A percentile compares a stretch with the other conserved stretches of the same genome.
Evolutionary conservation across 2,113 vertebrate species (phyloP).

Genomic region (Salminus brasiliensis): DNA sequence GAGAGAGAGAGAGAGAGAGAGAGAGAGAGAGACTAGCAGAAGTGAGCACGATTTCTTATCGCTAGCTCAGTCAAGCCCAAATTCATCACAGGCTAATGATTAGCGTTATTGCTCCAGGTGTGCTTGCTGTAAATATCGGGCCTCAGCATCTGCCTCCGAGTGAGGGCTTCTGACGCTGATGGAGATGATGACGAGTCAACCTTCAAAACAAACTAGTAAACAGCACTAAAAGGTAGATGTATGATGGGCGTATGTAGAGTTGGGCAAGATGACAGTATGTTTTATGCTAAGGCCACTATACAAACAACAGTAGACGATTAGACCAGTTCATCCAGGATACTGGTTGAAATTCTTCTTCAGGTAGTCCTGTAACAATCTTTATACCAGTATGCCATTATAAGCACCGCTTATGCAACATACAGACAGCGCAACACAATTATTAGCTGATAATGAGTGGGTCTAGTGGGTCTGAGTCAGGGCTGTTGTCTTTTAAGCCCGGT

Average conservation of each 20-base stretch:
- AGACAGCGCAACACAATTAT: too few species aligned
- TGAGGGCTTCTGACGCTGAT: slow-evolving; percentile 52
- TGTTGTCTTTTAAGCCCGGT: too few species aligned
- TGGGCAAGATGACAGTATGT: too few species aligned
- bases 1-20: neutral
- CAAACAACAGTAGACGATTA: too few species aligned
- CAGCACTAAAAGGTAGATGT: neutral
- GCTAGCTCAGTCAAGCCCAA: slow-evolving; percentile 53
- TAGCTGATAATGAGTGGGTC: too few species aligned
- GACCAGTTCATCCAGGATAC: too few species aligned
- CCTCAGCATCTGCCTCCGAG: slow-evolving; percentile 61
- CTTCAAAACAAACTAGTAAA: slow-evolving; percentile 40
- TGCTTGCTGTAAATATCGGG: slow-evolving; percentile 73
- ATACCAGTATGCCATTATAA: too few species aligned
- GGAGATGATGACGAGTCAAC: slow-evolving; percentile 51
- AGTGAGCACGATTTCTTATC: slow-evolving; percentile 63
- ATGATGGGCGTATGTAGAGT: neutral
- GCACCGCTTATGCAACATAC: too few species aligned
- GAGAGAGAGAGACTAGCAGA: neutral
- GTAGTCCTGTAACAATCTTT: too few species aligned
- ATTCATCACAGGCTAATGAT: slow-evolving; percentile 74
- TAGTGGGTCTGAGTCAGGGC: too few species aligned
- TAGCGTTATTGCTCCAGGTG: slow-evolving; percentile 77
- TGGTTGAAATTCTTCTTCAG: too few species aligned
- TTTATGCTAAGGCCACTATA: too few species aligned